A percentile compares a stretch with the other conserved stretches of the same genome.
Evolutionary conservation across 2,888 invertebrate species (phyloP).

Genomic region (Pyralis farinalis): DNA sequence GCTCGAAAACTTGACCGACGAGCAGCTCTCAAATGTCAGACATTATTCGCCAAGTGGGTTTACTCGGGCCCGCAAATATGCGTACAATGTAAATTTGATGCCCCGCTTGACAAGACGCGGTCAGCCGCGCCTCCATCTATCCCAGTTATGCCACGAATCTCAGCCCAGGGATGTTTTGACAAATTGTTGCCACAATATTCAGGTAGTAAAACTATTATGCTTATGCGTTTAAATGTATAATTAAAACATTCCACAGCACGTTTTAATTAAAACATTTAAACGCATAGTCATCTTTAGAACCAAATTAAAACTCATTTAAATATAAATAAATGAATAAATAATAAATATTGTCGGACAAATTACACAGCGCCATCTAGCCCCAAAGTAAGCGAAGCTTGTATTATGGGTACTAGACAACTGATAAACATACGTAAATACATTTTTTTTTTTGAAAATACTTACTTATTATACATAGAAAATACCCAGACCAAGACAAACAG

Average conservation of each 20-base stretch:
- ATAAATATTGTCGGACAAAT: too few relatives aligned
- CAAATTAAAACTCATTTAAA: too few relatives aligned
- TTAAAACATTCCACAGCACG: too few relatives aligned
- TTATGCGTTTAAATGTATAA: neutral
- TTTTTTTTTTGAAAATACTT: too few relatives aligned
- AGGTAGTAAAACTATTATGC: neutral
- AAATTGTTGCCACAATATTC: conserved; percentile 8
- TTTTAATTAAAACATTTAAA: neutral
- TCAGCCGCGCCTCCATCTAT: conserved; percentile 45
- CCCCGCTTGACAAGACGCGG: conserved; percentile 53
- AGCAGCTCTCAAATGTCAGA: conserved; percentile 21
- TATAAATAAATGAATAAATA: too few relatives aligned
- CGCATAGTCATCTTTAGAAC: too few relatives aligned
- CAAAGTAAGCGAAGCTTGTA: too few relatives aligned
- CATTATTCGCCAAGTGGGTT: conserved; percentile 39
- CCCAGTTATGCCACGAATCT: conserved; percentile 49
- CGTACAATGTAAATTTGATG: conserved; percentile 69
- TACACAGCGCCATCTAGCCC: too few relatives aligned
- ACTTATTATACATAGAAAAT: too few relatives aligned
- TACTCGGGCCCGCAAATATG: conserved; percentile 60
- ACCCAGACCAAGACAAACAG: too few relatives aligned
- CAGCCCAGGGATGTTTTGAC: conserved; percentile 13
- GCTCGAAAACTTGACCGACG: neutral
- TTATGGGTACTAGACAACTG: too few relatives aligned
- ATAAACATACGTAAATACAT: too few relatives aligned